A percentile compares a stretch with the other conserved stretches of the same genome.
phyloP scores from a whole-genome alignment of 2,797 vertebrate genomes.

The Anguilla obscura region DNA sequence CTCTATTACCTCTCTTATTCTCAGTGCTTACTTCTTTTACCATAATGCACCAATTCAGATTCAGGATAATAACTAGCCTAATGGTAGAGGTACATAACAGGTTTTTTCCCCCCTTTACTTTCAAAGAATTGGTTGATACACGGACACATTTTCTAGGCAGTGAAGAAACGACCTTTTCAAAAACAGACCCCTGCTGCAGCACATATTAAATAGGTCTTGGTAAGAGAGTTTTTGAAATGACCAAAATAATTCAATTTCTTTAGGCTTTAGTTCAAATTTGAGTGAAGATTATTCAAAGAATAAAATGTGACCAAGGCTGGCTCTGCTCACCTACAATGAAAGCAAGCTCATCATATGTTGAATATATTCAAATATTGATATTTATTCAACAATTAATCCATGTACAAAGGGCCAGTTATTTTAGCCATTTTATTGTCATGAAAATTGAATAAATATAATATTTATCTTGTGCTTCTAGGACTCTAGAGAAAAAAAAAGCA shows the following conservation, averaged over 20 bases:
- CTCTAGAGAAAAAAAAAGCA: background rate
- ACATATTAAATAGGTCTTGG: constrained; percentile 42
- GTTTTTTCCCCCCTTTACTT: constrained; percentile 29
- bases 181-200: constrained; percentile 38
- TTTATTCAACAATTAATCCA: background rate
- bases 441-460: background rate
- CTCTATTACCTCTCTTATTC: constrained; percentile 30
- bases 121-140: constrained; percentile 47
- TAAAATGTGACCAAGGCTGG: background rate
- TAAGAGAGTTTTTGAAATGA: constrained; percentile 34
- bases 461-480: background rate
- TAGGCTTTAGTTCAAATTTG: constrained; percentile 37
- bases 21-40: constrained; percentile 36
- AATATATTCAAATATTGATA: background rate
- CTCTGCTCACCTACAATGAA: background rate
- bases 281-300: constrained; percentile 24
- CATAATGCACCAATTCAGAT: constrained; percentile 31
- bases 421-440: background rate
- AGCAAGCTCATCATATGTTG: background rate
- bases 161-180: constrained; percentile 47
- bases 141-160: constrained; percentile 36
- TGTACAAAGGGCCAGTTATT: background rate
- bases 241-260: constrained; percentile 40
- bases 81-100: background rate
- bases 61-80: background rate